Base-by-base conservation (phyloP, 1,140 invertebrate genomes). In the Anastrepha obliqua region DNA sequence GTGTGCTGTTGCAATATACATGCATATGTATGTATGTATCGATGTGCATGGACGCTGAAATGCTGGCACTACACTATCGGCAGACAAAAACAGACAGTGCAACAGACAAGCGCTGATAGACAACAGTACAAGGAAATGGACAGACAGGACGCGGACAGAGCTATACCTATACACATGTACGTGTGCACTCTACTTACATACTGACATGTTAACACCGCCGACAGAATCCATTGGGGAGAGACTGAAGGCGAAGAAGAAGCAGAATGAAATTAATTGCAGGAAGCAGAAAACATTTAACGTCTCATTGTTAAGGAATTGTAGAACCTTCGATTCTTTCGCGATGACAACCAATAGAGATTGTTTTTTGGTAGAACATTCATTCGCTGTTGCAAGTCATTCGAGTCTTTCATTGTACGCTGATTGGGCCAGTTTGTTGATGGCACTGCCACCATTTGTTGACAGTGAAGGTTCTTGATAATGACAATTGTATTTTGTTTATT, bases 251-350 rank as follows among this genome's bases (percentile, higher is more conserved):
- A 55, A 81, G 74, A 11, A 55, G 47, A 62, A 47, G 47, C 74
- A 51, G 55, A 81, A 81, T 81, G 74, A 81, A 81, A 81, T 81
- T 81, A 81, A 81, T 81, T 81, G 74, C 55, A 81, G 74, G 74
- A 81, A 81, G 74, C 74, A 29, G 74, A 81, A 55, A 81, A 81
- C 74, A 81, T 81, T 81, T 81, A 81, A 81, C 47, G 74, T 81
- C 74, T 81, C 47, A 81, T 81, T 81, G 74, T 81, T 55, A 81
- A 81, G 74, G 44, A 81, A 81, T 81, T 81, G 74, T 42, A 81
- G 47, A 81, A 81, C 74, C 74, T 81, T 81, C 47, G 74, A 81
- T 81, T 20, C 74, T 55, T 55, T 51, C 17, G 47, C 5, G 8
- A 58, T 81, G 47, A 44, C 44, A 81, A 15, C 47, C 47, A 81